Base-by-base conservation (phyloP, 2,888 invertebrate species). In the Calliopum simillimum region DNA sequence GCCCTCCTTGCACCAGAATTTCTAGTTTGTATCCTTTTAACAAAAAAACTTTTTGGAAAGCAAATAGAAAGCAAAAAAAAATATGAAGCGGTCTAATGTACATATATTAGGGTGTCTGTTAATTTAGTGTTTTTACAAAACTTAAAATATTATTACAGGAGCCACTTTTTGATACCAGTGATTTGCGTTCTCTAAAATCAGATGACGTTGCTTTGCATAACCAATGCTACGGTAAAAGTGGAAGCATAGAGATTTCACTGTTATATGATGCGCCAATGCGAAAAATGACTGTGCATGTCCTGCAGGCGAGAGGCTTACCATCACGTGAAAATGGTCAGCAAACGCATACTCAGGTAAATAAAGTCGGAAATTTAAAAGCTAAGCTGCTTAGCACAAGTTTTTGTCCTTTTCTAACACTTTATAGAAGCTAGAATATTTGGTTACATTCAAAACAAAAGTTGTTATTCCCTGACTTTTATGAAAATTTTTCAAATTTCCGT, bases 251-350 rank as follows among this genome's bases (percentile, higher is more conserved):
- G 86, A 91, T 97, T 72, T 94, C 96, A 8, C 89, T 97, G 81
- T 88, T 94, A 44, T 97, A 97, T 84, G 96, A 97, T 84, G 94
- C 95, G 14, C 94, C 95, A 8, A 94, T 95, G 87, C 90, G 95
- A 71, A 94, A 94, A 87, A 96, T 97, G 94, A 95, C 95, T 56
- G 93, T 97, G 25, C 95, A 96, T 80, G 92, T 98, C 67, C 88
- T 97, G 74, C 96, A 97, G 86, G 97, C 95, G 0, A 89, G 93
- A 63, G 92, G 94, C 62, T 89, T 97, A 78, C 92, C 94, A 71
- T 89, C 91, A 77, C 88, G 91, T 84, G 88, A 91, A 86, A 85
- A 90, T 80, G 89, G 92, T 76, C 89, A 92, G 86, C 88, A 90
- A 81, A 90, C 90, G 77, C 90, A 91, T 82, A 90, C 91, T 16